Conservation (phyloP, 2,797 vertebrate species). For the Aldrovandia affinis region DNA sequence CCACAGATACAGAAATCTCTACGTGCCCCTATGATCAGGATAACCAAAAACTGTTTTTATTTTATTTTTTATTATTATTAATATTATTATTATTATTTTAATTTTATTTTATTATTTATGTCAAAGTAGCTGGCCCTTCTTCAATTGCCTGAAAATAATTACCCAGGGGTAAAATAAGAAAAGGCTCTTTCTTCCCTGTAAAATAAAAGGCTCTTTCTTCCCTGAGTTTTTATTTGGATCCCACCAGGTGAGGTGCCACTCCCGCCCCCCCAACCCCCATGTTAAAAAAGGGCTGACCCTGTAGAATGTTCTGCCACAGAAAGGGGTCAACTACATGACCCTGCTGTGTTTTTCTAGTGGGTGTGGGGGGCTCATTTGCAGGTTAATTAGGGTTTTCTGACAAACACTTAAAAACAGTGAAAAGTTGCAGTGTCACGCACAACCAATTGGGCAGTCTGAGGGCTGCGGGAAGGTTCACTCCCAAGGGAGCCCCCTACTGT, state of each 20-base stretch:
- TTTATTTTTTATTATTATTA: no score
- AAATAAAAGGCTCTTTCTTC: conserved; percentile 7
- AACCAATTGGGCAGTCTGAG: not conserved
- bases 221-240: not conserved
- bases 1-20: conserved; percentile 3
- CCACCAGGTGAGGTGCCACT: not conserved
- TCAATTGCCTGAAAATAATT: not conserved
- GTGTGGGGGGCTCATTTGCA: conserved; percentile 4
- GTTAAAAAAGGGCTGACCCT: not conserved
- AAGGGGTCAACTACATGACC: not conserved
- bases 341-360: conserved; percentile 19
- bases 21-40: no score
- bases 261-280: no score
- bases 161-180: conserved; percentile 10
- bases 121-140: no score
- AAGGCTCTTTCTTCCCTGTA: not conserved
- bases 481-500: conserved; percentile 7
- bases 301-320: not conserved
- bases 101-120: no score
- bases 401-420: not conserved
- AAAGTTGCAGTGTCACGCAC: conserved; percentile 7
- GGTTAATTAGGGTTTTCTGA: conserved; percentile 1
- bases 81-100: no score
- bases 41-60: not conserved
- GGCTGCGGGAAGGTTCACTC: conserved; percentile 19